Conservation (phyloP, 2,113 vertebrate genomes). For the Panthera uncia region DNA sequence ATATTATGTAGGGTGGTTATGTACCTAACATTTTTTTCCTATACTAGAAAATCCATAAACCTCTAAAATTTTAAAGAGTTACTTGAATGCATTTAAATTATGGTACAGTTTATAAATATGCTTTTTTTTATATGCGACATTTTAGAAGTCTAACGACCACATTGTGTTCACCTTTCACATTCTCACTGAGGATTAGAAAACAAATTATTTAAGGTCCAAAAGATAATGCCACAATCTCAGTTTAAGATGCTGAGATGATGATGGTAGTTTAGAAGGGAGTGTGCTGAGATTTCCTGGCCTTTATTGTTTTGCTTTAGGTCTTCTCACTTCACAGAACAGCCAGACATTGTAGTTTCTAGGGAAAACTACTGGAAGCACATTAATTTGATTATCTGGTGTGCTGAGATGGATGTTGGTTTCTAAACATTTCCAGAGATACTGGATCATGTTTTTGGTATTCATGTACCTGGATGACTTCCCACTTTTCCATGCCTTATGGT, state of each 20-base stretch:
- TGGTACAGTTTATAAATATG: not conserved
- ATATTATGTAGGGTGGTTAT: conserved; percentile 3
- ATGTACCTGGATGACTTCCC: not conserved
- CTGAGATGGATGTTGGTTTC: not conserved
- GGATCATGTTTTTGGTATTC: not conserved
- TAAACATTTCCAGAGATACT: not conserved
- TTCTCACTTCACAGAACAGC: conserved; percentile 21
- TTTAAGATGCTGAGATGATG: not conserved
- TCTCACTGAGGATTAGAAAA: not conserved
- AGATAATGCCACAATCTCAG: not conserved
- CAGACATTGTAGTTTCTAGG: not conserved
- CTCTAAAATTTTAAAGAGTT: conserved; percentile 35
- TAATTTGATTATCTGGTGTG: conserved; percentile 7
- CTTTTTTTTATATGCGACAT: not conserved
- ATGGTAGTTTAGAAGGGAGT: conserved; percentile 25
- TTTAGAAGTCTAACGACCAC: not conserved
- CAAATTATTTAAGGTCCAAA: conserved; percentile 22
- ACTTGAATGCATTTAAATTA: not conserved
- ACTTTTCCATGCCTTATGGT: not conserved
- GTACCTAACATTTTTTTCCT: conserved; percentile 12
- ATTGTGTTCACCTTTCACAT: conserved; percentile 22
- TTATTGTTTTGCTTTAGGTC: conserved; percentile 26
- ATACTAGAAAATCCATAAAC: not conserved
- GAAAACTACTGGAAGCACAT: not conserved
- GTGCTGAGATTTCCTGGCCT: not conserved